These are phyloP conservation scores for Salarias fasciatus DNA, from an alignment of 2,797 vertebrate genomes.

Conservation along the genomic window DNA sequence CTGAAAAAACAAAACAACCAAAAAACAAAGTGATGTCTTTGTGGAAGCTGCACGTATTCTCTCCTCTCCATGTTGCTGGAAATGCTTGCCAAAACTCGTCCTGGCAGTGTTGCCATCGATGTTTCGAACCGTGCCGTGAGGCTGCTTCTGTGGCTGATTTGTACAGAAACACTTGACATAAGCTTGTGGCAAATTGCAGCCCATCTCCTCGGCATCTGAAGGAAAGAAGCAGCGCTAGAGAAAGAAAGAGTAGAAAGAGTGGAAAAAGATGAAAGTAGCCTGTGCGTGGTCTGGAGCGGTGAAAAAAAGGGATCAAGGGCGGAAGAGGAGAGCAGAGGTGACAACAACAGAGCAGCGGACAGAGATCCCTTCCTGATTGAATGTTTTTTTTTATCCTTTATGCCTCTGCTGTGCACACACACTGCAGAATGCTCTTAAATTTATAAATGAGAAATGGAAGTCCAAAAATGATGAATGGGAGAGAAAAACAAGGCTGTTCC, in stretches of 20 bases:
- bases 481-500: slow-evolving; percentile 28
- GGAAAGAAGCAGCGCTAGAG: slow-evolving; percentile 2
- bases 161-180: slow-evolving; percentile 58
- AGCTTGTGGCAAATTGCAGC: slow-evolving; percentile 58
- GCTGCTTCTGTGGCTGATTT: slow-evolving; percentile 33
- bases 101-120: slow-evolving; percentile 36
- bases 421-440: slow-evolving; percentile 20
- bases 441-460: slow-evolving; percentile 10
- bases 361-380: slow-evolving; percentile 15
- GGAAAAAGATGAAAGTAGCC: neutral
- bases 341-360: slow-evolving; percentile 20
- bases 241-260: slow-evolving; percentile 7
- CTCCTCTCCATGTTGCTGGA: neutral
- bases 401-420: neutral
- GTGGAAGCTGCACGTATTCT: neutral
- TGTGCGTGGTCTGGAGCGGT: slow-evolving; percentile 3
- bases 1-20: too few species aligned
- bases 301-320: slow-evolving; percentile 11
- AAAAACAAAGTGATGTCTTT: too few species aligned
- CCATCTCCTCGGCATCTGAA: slow-evolving; percentile 18
- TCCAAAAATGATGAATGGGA: neutral
- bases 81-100: slow-evolving; percentile 24
- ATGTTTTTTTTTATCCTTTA: neutral
- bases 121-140: slow-evolving; percentile 15
- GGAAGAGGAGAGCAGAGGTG: slow-evolving; percentile 24